Base-by-base conservation (phyloP, 2,888 invertebrate species). In the Drosophila yooni region DNA sequence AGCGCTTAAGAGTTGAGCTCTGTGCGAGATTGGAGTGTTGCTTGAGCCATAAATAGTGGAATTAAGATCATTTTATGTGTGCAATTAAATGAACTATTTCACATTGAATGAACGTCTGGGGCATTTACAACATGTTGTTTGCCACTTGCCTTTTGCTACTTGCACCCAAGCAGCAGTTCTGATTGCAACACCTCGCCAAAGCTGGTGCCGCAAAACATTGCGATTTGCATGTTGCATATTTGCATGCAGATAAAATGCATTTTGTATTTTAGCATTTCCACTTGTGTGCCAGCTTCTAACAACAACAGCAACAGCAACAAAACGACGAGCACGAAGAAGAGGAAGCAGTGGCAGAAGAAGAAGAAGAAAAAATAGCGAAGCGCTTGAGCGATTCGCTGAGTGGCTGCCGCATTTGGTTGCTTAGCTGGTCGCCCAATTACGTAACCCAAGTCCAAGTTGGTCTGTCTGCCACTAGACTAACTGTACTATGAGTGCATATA, bases 361-460 rank as follows among this genome's bases (percentile, higher is more conserved):
- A 52, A 56, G 70, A n/a, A 43, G 43, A 33, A 46, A 50, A 65
- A 58, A 75, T 69, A 71, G 64, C 76, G 84, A 77, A 83, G 77
- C 87, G 87, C 84, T 87, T 76, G 60, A 84, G 84, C 84, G 81
- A 82, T 81, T 73, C 82, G 73, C 79, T 72, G 76, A 76, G 79
- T 76, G 79, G 74, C 74, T 74, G 76, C 71, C 73, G 70, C 78
- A 79, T 79, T 79, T 79, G 78, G 78, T 75, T 69, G 79, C 71
- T 71, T 76, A 38, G 74, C 71, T 77, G 74, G 63, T 83, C 87
- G 82, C 80, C 83, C 76, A 77, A 85, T 89, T 89, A 87, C 88
- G 87, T 89, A 87, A 87, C 73, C 82, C 75, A 89, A 82, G 78
- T 79, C 81, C 83, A 77, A 81, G 69, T 81, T 76, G 70, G 82